Base-by-base conservation (phyloP, 2,113 vertebrate genomes). In the Percina caprodes region DNA sequence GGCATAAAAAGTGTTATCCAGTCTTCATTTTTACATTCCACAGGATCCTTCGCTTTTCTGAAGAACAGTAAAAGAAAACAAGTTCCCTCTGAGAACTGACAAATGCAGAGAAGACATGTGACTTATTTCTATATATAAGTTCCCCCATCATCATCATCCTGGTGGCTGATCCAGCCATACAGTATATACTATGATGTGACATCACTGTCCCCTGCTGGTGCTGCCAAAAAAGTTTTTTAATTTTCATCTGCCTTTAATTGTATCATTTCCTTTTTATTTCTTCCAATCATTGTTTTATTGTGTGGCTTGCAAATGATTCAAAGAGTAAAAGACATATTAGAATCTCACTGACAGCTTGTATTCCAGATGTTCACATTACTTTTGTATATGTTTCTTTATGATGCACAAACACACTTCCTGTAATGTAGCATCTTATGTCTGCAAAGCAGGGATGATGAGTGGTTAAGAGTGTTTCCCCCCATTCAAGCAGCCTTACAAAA, bases 121-220 rank as follows among this genome's bases (percentile, higher is more conserved):
- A 42, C 58, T 70, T 42, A 35, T 19, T 19, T 42, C 10, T 42
- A 3, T 1, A 23, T 24, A 15, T 63, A 58, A 65, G n/a, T 70
- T 77, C 69, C 79, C 26, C 66, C 49, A 23, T 52, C 33, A 58
- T 71, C 30, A 49, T 26, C 39, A 59, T 74, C 15, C 18, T 42
- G 13, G 12, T 63, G 35, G 61, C 68, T 79, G 21, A 0, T 18
- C 24, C n/a, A 60, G 63, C 11, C 18, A 12, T 26, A n/a, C 33
- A 7, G 60, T n/a, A 0, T 2, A 11, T 26, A 70, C 11, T 58
- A 10, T 69, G 42, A 75, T 70, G 77, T 46, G 58, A 26, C 86
- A 70, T 84, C 26, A 84, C 77, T 86, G 90, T 16, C 84, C 88
- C 81, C 90, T 91, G 84, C 76, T 88, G 90, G 81, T 69, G 15